phyloP scores from a whole-genome alignment of 2,797 vertebrate genomes.

The Propithecus perrieri region DNA sequence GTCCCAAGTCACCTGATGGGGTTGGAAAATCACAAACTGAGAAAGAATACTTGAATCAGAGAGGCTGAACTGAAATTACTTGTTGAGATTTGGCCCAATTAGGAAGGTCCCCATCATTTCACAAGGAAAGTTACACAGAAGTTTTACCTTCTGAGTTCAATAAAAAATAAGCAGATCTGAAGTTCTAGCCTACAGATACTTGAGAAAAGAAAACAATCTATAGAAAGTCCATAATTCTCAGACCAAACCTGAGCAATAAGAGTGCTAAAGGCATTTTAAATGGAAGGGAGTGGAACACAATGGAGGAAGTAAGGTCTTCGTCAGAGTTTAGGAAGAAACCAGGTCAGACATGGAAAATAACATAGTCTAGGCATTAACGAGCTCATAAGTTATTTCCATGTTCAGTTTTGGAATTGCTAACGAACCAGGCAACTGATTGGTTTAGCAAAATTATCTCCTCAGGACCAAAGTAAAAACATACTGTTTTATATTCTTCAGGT shows the following conservation, averaged over 20 bases:
- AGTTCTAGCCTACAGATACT: background rate
- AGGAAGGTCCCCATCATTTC: background rate
- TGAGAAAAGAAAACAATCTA: background rate
- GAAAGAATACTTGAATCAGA: background rate
- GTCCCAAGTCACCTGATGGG: background rate
- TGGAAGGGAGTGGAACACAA: background rate
- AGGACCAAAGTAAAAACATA: background rate
- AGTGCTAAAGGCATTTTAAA: background rate
- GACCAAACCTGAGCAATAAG: background rate
- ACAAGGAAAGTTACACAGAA: background rate
- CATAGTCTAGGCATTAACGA: background rate
- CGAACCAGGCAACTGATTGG: background rate
- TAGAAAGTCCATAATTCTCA: background rate
- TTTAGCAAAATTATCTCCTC: background rate
- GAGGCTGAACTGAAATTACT: background rate
- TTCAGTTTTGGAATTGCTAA: background rate
- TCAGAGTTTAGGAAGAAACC: background rate
- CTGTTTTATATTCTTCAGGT: background rate
- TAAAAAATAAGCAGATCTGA: background rate
- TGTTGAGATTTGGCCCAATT: background rate
- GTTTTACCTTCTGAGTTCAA: background rate
- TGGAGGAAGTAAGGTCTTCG: background rate
- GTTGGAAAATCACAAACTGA: background rate
- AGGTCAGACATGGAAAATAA: background rate
- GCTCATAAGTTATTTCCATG: background rate